Percentiles rank a stretch among this genome's conserved stretches.
These are phyloP conservation scores for Tolypeutes matacus DNA, from an alignment of 2,797 vertebrate genomes.

Conservation along the genomic window DNA sequence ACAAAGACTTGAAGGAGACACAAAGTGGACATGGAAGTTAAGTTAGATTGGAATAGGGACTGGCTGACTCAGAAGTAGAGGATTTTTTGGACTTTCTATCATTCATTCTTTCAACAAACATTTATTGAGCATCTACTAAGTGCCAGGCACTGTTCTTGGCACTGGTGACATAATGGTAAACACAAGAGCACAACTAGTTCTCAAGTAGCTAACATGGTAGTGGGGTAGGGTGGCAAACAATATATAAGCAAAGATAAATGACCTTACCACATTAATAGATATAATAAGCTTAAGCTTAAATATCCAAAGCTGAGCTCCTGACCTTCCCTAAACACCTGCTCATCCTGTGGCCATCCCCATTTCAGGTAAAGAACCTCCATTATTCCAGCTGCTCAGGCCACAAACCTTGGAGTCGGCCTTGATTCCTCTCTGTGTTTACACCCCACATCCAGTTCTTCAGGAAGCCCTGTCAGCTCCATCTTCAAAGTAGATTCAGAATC, in stretches of 20 bases:
- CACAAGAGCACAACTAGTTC: background rate
- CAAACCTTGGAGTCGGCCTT: background rate
- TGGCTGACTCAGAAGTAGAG: background rate
- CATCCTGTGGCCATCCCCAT: background rate
- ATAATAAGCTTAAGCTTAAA: background rate
- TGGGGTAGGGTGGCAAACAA: background rate
- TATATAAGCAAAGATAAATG: background rate
- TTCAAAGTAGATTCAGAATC: background rate
- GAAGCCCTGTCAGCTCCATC: background rate
- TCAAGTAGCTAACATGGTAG: background rate
- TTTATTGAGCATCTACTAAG: background rate
- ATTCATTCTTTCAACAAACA: conserved; percentile 14
- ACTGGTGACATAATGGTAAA: background rate
- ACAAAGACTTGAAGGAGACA: conserved; percentile 9
- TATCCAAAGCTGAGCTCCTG: background rate
- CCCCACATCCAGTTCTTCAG: background rate
- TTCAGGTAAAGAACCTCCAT: background rate
- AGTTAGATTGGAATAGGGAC: background rate
- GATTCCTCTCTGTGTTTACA: background rate
- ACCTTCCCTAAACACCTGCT: background rate
- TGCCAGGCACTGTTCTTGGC: background rate
- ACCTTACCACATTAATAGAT: background rate
- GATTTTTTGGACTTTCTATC: background rate
- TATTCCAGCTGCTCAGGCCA: background rate
- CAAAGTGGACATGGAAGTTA: background rate